A percentile compares a stretch with the other conserved stretches of the same genome.
Conservation (phyloP, 2,113 vertebrate species). For the Oncorhynchus kisutch region DNA sequence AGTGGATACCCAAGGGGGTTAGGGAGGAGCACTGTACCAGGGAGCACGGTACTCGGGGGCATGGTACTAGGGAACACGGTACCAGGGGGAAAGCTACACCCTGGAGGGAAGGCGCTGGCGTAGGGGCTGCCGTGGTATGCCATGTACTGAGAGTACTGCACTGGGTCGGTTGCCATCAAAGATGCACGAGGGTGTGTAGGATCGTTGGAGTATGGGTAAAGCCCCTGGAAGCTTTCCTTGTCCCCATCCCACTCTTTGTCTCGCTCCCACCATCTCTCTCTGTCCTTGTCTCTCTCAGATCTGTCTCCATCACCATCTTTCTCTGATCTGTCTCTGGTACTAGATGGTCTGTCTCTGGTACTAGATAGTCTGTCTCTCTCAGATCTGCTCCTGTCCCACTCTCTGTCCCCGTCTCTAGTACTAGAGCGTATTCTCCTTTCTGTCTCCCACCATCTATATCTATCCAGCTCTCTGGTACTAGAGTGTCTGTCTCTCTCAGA, state of each 20-base stretch:
- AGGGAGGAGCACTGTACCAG: background rate
- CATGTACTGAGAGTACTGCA: constrained; percentile 12
- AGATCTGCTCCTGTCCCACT: background rate
- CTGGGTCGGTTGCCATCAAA: constrained; percentile 6
- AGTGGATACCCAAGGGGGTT: background rate
- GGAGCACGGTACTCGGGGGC: background rate
- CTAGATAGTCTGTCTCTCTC: background rate
- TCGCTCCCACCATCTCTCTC: background rate
- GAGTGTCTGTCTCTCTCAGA: too few relatives aligned
- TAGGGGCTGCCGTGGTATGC: background rate
- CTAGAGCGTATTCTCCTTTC: background rate
- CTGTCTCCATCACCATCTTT: background rate
- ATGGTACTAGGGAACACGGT: background rate
- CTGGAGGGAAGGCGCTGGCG: background rate
- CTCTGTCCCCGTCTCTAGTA: background rate
- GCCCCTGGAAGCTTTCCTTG: background rate
- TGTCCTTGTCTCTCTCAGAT: background rate
- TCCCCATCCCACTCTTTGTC: background rate
- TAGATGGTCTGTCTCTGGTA: background rate
- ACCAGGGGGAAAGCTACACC: background rate
- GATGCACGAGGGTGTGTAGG: background rate
- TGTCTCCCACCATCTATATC: too few relatives aligned
- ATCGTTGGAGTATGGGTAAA: constrained; percentile 12
- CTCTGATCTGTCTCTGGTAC: background rate
- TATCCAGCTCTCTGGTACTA: background rate